Conservation (phyloP, 2,797 vertebrate genomes). For the Anolis apletophallus region DNA sequence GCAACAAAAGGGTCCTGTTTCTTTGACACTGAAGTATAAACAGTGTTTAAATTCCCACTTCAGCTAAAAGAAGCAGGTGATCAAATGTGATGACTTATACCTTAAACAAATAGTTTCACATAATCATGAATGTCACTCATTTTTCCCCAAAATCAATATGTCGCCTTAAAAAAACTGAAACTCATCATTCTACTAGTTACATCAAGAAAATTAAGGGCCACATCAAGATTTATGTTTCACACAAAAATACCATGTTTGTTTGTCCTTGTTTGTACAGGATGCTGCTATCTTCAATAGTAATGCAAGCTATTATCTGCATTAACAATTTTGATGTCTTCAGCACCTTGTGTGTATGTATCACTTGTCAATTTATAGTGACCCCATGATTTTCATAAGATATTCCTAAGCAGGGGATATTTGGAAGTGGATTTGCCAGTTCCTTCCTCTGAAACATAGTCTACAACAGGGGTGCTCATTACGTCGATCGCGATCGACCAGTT, state of each 20-base stretch:
- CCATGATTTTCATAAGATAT: too few species aligned
- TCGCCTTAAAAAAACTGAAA: background rate
- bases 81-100: constrained; percentile 13
- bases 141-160: background rate
- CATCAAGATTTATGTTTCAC: background rate
- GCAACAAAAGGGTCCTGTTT: background rate
- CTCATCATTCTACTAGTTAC: background rate
- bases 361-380: too few species aligned
- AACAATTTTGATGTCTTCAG: background rate
- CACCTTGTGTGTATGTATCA: background rate
- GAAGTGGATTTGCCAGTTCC: too few species aligned
- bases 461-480: too few species aligned
- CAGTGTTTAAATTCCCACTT: background rate
- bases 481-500: too few species aligned
- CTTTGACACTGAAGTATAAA: background rate
- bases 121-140: background rate
- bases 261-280: background rate
- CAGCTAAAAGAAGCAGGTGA: constrained; percentile 10
- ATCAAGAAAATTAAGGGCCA: background rate
- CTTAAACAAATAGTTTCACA: constrained; percentile 29
- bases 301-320: background rate
- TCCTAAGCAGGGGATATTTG: too few species aligned
- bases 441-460: too few species aligned
- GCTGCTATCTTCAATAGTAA: background rate
- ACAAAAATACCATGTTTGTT: background rate